These are phyloP conservation scores for Yponomeuta sedellus DNA, from an alignment of 2,888 invertebrate species.

Conservation along the genomic window DNA sequence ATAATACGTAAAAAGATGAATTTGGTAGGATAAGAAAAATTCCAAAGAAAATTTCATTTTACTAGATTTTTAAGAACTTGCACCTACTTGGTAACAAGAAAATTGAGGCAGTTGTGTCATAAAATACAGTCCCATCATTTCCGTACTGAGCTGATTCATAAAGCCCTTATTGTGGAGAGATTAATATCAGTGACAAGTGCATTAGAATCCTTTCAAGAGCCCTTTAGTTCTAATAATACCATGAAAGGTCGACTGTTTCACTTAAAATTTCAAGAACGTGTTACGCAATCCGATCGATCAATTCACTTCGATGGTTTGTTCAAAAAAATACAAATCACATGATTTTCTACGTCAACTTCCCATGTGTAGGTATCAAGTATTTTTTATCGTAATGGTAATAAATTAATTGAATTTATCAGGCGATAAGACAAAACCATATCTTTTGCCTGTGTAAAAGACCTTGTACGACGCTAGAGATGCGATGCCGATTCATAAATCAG, in stretches of 20 bases:
- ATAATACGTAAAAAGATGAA: too few species aligned
- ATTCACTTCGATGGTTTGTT: neutral
- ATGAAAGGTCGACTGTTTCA: neutral
- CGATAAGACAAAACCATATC: constrained; percentile 36
- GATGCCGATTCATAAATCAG: too few species aligned
- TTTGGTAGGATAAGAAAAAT: too few species aligned
- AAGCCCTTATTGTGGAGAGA: neutral
- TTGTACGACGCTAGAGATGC: neutral
- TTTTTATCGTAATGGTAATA: constrained; percentile 22
- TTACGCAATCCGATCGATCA: neutral
- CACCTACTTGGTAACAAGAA: too few species aligned
- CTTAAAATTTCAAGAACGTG: neutral
- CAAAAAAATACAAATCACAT: constrained; percentile 9
- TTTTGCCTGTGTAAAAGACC: neutral
- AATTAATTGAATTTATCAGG: constrained; percentile 40
- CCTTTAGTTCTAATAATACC: neutral
- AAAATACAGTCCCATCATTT: neutral
- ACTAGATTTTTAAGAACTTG: too few species aligned
- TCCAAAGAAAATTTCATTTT: too few species aligned
- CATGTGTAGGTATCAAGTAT: constrained; percentile 6
- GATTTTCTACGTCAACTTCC: constrained; percentile 6
- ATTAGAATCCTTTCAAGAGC: neutral
- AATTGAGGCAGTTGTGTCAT: too few species aligned
- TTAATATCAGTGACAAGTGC: neutral
- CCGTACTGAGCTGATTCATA: neutral